Evolutionary conservation across 2,113 vertebrate species (phyloP), one percentile per base, ranked within the genome.

Genomic region (Theropithecus gelada): DNA sequence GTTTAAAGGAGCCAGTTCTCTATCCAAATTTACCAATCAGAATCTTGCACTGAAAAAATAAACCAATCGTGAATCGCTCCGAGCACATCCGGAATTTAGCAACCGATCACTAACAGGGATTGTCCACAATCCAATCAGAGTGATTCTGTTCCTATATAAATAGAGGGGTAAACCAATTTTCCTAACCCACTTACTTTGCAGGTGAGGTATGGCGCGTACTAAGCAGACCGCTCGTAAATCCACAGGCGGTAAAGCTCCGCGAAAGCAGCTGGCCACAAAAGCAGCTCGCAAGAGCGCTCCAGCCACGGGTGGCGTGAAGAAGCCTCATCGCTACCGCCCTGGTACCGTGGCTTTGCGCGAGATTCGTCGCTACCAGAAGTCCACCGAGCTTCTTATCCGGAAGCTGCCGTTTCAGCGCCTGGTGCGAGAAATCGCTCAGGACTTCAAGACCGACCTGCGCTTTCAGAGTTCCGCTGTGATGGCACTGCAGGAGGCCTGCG

Each of bases 361-460:
- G 35, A 80, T 80, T 10, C 78, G 78, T 6, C 78, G 78, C 1
- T 99, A 99, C 94, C 99, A 99, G 96, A 98, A 99, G 70, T 99
- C 98, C 3, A 98, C 59, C 0, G 78, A 80, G 18, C 78, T 80
- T 50, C 50, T 80, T 3, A 80, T 80, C 11, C 50, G 78, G 0
- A 80, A 80, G 75, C 83, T 98, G 43, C 98, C 98, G 0, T 98
- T 98, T 23, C 81, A 94, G 57, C 45, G 97, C 0, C 18, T 98
- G 16, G 80, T 98, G 94, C 96, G 98, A 9, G 98, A 94, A 13
- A 96, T 93, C 17, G 98, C 98, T 0, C 98, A 98, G 83, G 98
- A 98, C 52, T 98, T 98, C 93, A 98, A 98, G 50, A 80, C 78
- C 6, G 78, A 80, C 6, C 50, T 80, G 48, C 78, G 78, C 35